These are phyloP conservation scores for Globodera rostochiensis DNA, from an alignment of 1,140 invertebrate genomes.

Conservation along the genomic window DNA sequence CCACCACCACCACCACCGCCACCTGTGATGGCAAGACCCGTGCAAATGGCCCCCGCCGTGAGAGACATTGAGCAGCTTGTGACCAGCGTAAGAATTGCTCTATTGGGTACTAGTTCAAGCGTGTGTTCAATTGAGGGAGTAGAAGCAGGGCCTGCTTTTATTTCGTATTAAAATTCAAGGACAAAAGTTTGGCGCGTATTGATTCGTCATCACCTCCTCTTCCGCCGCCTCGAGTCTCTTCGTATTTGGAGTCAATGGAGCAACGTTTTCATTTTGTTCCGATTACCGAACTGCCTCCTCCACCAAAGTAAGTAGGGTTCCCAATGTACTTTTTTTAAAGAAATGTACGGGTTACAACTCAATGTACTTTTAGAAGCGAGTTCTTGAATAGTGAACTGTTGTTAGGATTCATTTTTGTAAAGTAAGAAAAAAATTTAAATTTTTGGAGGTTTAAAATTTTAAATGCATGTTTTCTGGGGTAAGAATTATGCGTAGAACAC, in stretches of 20 bases:
- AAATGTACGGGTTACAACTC: no score
- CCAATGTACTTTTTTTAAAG: no score
- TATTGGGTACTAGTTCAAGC: no score
- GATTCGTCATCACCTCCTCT: conserved; percentile 13
- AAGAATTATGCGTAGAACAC: no score
- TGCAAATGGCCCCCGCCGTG: neutral
- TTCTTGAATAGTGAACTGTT: no score
- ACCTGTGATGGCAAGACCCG: neutral
- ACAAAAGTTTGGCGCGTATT: neutral
- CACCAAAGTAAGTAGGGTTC: conserved; percentile 13
- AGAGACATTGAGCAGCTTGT: neutral
- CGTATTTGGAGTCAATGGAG: conserved; percentile 49
- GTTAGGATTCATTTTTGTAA: no score
- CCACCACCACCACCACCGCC: conserved; percentile 36
- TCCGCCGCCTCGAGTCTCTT: conserved; percentile 44
- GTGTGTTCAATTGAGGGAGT: no score
- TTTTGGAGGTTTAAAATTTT: no score
- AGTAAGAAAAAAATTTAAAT: no score
- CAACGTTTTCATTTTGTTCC: conserved; percentile 47
- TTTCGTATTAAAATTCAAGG: neutral
- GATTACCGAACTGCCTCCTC: conserved; percentile 38
- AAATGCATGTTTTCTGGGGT: no score
- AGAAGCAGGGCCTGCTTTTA: no score
- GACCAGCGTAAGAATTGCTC: neutral
- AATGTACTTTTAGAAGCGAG: no score